Percentiles rank a stretch among this genome's conserved stretches.
phyloP scores from a whole-genome alignment of 2,888 invertebrate species.

The Clivina fossor region DNA sequence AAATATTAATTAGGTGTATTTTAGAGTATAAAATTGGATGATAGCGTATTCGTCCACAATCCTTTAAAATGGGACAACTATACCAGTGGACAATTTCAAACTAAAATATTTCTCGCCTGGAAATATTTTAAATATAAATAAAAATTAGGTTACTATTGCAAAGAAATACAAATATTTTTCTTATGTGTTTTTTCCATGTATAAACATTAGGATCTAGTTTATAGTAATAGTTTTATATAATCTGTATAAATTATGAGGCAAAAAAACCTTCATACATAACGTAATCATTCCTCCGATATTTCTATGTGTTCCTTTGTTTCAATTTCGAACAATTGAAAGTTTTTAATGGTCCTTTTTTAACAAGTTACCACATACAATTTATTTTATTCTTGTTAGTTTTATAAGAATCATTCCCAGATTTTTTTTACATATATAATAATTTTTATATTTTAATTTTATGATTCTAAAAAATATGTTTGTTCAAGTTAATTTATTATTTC shows the following conservation, averaged over 20 bases:
- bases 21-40: slow-evolving; percentile 28
- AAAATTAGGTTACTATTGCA: slow-evolving; percentile 36
- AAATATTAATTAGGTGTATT: slow-evolving; percentile 12
- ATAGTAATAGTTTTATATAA: slow-evolving; percentile 33
- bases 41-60: slow-evolving; percentile 39
- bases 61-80: slow-evolving; percentile 43
- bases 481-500: slow-evolving; percentile 11
- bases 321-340: neutral
- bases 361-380: too few species aligned
- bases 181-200: slow-evolving; percentile 37
- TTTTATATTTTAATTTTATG: neutral
- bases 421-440: neutral
- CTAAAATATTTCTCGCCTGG: slow-evolving; percentile 33
- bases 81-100: slow-evolving; percentile 44
- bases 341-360: too few species aligned
- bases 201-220: slow-evolving; percentile 33
- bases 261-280: neutral
- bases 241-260: slow-evolving; percentile 4
- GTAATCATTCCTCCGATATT: slow-evolving; percentile 8
- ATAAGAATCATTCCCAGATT: slow-evolving; percentile 1
- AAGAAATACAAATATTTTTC: slow-evolving; percentile 39
- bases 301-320: slow-evolving; percentile 11
- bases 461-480: neutral
- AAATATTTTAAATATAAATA: slow-evolving; percentile 35
- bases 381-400: too few species aligned